A percentile compares a stretch with the other conserved stretches of the same genome.
Conservation (phyloP, 2,113 vertebrate species). For the Saguinus imperator region DNA sequence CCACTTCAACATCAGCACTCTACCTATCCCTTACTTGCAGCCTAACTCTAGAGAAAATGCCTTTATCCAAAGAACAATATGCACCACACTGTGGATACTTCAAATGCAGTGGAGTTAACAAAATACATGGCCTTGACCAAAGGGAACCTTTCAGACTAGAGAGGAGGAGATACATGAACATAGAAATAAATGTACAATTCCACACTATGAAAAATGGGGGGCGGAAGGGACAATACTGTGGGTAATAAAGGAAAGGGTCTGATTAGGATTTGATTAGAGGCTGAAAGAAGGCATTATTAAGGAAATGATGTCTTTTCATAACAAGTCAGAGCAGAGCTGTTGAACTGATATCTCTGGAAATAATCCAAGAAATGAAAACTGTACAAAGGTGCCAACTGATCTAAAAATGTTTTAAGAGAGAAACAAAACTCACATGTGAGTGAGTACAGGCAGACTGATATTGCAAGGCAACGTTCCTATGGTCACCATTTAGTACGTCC, state of each 20-base stretch:
- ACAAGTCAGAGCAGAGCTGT: slow-evolving; percentile 3
- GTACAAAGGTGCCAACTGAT: neutral
- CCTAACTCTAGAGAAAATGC: neutral
- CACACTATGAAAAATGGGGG: neutral
- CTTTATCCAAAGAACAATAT: neutral
- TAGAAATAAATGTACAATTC: neutral
- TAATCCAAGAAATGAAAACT: neutral
- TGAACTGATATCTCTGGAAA: neutral
- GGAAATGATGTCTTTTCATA: neutral
- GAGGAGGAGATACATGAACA: neutral
- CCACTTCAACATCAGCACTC: no score
- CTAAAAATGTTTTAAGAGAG: neutral
- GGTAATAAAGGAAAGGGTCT: neutral
- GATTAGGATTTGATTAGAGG: neutral
- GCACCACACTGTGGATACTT: neutral
- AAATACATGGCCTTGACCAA: neutral
- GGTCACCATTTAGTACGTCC: neutral
- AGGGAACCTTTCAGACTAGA: neutral
- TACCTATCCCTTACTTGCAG: neutral
- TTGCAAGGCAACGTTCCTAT: neutral
- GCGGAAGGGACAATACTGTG: no score
- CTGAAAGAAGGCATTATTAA: neutral
- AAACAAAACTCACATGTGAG: neutral
- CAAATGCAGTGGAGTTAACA: neutral
- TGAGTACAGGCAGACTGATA: neutral